Evolutionary conservation across 53 echinoderm and acorn worm species (phyloP).

Genomic region (Paracentrotus lividus): DNA sequence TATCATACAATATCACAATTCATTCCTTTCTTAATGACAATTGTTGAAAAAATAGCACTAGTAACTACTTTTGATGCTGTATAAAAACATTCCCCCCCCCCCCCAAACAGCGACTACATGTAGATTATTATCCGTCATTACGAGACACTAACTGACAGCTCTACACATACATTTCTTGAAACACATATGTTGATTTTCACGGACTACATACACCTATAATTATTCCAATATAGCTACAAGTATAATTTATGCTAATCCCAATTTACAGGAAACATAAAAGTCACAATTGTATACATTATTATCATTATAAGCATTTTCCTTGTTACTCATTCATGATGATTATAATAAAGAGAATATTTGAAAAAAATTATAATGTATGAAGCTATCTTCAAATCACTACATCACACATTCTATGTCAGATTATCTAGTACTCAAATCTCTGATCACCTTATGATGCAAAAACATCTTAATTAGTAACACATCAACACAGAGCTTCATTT

Average conservation of each 20-base stretch:
- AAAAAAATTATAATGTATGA: background rate
- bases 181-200: slow-evolving; percentile 41
- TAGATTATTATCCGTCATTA: background rate
- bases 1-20: background rate
- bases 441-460: background rate
- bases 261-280: slow-evolving; percentile 10
- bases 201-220: slow-evolving; percentile 34
- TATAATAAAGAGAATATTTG: background rate
- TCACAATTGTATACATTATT: slow-evolving; percentile 38
- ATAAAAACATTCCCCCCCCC: background rate
- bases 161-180: slow-evolving; percentile 6
- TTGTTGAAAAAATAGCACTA: background rate
- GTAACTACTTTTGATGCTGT: background rate
- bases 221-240: slow-evolving; percentile 3
- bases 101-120: background rate
- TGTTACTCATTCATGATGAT: slow-evolving; percentile 27
- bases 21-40: background rate
- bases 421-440: slow-evolving; percentile 56
- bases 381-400: slow-evolving; percentile 23
- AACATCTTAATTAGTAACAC: slow-evolving; percentile 1
- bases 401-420: background rate
- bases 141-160: background rate
- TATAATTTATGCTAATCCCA: slow-evolving; percentile 29
- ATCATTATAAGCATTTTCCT: slow-evolving; percentile 40
- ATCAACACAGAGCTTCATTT: background rate